Percentiles rank a stretch among this genome's conserved stretches.
Evolutionary conservation across 1,140 invertebrate species (phyloP).

Genomic region (Lepeophtheirus salmonis): DNA sequence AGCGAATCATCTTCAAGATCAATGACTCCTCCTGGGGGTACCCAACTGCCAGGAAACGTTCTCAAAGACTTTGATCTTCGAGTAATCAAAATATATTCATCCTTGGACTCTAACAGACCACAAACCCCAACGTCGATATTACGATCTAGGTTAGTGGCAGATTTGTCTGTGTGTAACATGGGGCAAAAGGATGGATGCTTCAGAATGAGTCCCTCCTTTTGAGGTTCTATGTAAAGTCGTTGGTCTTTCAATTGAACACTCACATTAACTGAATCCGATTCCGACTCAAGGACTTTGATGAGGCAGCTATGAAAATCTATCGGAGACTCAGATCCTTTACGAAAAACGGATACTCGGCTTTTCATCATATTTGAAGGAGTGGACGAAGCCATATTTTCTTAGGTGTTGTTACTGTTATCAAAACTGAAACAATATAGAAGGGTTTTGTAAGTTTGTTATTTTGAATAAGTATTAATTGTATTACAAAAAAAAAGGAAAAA

Average conservation of each 20-base stretch:
- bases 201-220: not conserved
- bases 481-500: not conserved
- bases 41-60: conserved; percentile 31
- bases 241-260: not conserved
- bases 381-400: not conserved
- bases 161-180: conserved; percentile 12
- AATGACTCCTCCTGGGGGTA: conserved; percentile 29
- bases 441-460: not conserved
- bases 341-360: not conserved
- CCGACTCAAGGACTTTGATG: not conserved
- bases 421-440: not conserved
- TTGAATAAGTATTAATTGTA: not conserved
- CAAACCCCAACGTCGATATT: conserved; percentile 29
- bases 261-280: not conserved
- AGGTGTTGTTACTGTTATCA: not conserved
- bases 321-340: not conserved
- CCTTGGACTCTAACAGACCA: conserved; percentile 26
- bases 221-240: not conserved
- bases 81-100: conserved; percentile 28
- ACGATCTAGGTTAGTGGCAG: conserved; percentile 16
- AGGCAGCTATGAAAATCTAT: not conserved
- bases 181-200: conserved; percentile 20
- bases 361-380: not conserved
- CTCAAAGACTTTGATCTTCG: conserved; percentile 27
- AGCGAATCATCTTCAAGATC: conserved; percentile 24